These are phyloP conservation scores for Cherax destructor DNA, from an alignment of 1,140 invertebrate genomes.

Conservation along the genomic window DNA sequence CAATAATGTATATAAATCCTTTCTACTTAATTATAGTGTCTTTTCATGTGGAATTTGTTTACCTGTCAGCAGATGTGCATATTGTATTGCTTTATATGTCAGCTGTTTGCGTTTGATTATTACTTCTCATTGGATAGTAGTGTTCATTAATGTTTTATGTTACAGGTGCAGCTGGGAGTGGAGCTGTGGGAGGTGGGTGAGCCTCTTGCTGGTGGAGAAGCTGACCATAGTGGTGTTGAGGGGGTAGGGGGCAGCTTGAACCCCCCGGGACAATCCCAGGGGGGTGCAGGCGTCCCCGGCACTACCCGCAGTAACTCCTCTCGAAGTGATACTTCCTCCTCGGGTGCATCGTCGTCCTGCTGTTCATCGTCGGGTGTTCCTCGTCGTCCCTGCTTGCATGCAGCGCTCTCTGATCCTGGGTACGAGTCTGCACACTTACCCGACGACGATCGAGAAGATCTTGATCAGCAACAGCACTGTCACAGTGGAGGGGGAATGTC, in stretches of 20 bases:
- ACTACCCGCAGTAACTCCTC: slow-evolving; percentile 57
- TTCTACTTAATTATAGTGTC: background rate
- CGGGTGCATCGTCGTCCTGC: slow-evolving; percentile 40
- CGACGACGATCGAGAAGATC: slow-evolving; percentile 53
- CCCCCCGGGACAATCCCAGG: slow-evolving; percentile 48
- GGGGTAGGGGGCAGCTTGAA: slow-evolving; percentile 50
- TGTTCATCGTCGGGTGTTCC: slow-evolving; percentile 48
- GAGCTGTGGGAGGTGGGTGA: slow-evolving; percentile 70
- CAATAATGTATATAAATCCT: too few species aligned
- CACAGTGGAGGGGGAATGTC: slow-evolving; percentile 59
- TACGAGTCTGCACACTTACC: slow-evolving; percentile 64
- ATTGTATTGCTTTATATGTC: background rate
- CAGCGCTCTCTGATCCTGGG: slow-evolving; percentile 56
- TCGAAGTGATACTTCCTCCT: slow-evolving; percentile 53
- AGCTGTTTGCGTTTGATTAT: background rate
- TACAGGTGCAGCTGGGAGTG: slow-evolving; percentile 68
- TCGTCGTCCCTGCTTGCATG: slow-evolving; percentile 43
- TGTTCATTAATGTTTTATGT: background rate
- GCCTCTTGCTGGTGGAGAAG: slow-evolving; percentile 43
- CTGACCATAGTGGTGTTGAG: slow-evolving; percentile 37
- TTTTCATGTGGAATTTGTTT: background rate
- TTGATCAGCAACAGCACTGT: slow-evolving; percentile 31
- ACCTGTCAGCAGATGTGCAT: background rate
- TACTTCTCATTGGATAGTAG: background rate
- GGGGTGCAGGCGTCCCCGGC: slow-evolving; percentile 57